Conservation (phyloP, 2,888 invertebrate genomes). For the Acheta domesticus region DNA sequence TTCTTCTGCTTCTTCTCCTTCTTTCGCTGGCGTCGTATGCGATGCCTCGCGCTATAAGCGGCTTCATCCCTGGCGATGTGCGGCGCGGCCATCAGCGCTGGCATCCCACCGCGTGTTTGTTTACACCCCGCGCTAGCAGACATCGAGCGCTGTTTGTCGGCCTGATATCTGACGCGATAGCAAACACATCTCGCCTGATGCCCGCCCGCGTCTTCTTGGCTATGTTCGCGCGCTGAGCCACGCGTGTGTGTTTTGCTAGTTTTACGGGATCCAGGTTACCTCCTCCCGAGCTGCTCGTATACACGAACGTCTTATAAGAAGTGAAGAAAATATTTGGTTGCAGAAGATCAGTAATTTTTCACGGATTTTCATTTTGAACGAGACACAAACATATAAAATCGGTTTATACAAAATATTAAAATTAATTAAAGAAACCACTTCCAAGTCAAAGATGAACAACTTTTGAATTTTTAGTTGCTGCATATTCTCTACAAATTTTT, state of each 20-base stretch:
- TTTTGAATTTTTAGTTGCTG: too few species aligned
- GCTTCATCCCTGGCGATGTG: not conserved
- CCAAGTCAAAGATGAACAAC: too few species aligned
- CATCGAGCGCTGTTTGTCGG: not conserved
- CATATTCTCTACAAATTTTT: too few species aligned
- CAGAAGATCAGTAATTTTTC: too few species aligned
- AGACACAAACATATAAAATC: too few species aligned
- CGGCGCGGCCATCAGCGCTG: not conserved
- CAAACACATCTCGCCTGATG: constrained; percentile 6
- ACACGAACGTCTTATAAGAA: not conserved
- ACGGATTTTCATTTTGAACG: too few species aligned
- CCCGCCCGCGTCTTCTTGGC: not conserved
- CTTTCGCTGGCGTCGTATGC: not conserved
- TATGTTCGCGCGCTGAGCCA: not conserved
- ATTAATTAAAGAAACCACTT: too few species aligned
- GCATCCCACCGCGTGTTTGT: not conserved
- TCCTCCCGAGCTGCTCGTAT: not conserved
- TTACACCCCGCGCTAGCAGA: not conserved
- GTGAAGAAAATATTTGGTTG: not conserved
- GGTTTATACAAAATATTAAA: too few species aligned
- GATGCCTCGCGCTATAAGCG: not conserved
- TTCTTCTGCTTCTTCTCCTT: not conserved
- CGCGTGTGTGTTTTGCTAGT: not conserved
- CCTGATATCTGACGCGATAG: constrained; percentile 10
- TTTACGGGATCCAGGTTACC: constrained; percentile 3